phyloP scores from a whole-genome alignment of 2,797 vertebrate species.

The Ceyx erithaca region DNA sequence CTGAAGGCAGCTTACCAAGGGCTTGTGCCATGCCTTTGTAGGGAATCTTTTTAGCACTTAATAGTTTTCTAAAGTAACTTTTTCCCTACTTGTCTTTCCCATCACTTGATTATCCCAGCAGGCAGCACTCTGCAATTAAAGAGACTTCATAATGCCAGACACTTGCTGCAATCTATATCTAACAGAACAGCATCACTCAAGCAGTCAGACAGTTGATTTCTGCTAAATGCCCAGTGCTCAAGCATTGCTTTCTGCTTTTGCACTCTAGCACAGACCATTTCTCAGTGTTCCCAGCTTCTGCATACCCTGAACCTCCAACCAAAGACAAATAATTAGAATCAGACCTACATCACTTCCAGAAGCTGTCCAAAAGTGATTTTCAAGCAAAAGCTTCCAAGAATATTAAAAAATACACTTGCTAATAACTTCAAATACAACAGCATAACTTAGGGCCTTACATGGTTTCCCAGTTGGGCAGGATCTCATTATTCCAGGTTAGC shows the following conservation, averaged over 20 bases:
- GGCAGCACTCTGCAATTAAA: neutral
- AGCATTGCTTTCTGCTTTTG: neutral
- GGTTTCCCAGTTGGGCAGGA: conserved; percentile 93
- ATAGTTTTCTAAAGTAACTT: neutral
- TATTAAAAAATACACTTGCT: neutral
- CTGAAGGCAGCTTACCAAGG: neutral
- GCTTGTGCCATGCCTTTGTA: neutral
- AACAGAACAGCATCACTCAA: neutral
- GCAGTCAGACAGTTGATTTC: neutral
- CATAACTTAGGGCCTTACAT: conserved; percentile 80
- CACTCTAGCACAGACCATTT: neutral
- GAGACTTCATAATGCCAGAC: neutral
- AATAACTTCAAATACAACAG: neutral
- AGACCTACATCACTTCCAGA: neutral
- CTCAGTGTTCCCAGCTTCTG: neutral
- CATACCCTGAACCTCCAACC: neutral
- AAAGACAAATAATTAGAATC: neutral
- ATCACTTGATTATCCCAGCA: conserved; percentile 15
- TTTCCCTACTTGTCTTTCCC: neutral
- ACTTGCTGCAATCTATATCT: neutral
- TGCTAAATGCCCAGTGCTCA: neutral
- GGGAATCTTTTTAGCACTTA: neutral
- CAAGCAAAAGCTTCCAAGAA: neutral
- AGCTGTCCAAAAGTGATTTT: neutral
- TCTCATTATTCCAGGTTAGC: conserved; percentile 93